Base-by-base conservation (phyloP, 2,888 invertebrate genomes). In the Latrodectus hesperus region DNA sequence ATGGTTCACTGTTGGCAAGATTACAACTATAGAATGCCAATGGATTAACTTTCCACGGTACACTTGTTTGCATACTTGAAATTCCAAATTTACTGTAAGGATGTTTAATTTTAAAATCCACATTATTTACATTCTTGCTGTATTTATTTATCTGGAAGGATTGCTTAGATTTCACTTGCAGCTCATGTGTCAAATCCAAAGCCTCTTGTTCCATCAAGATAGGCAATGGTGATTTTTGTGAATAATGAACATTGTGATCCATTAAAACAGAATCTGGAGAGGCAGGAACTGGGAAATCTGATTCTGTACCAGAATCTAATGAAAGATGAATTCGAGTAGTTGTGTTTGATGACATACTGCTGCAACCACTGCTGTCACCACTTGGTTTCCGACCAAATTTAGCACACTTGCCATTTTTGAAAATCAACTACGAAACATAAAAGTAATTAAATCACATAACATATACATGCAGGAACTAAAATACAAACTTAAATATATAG, bases 281-380 rank as follows among this genome's bases (percentile, higher is more conserved):
- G 26, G 84, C 67, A 16, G 89, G 88, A 77, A 75, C 52, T 17
- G 38, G 55, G 55, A 88, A 80, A 82, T 89, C 87, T 11, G 84
- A 80, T 84, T 89, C 89, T 14, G 84, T 78, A 64, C 88, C 84
- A 52, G 83, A 84, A 67, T 88, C 89, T 3, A 86, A 89, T 14
- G 89, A 89, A 14, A 88, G 78, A 17, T 89, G 87, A 6, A 75
- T 70, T 74, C 89, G 60, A 17, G 80, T 80, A 22, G 87, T 87
- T 14, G 76, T 68, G 26, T 82, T 87, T 72, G 88, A 88, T 10
- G 88, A 84, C 84, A 84, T 89, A 65, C 86, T 86, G 64, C 89
- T 81, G 73, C 86, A 89, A 65, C 89, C 89, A 83, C 89, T 86
- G 84, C 89, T 89, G 60, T 89, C 89, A 68, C 89, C 89, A 89